Evolutionary conservation across 2,888 invertebrate species (phyloP), one percentile per base, ranked within the genome.

Genomic region (Sinotaia quadrata): DNA sequence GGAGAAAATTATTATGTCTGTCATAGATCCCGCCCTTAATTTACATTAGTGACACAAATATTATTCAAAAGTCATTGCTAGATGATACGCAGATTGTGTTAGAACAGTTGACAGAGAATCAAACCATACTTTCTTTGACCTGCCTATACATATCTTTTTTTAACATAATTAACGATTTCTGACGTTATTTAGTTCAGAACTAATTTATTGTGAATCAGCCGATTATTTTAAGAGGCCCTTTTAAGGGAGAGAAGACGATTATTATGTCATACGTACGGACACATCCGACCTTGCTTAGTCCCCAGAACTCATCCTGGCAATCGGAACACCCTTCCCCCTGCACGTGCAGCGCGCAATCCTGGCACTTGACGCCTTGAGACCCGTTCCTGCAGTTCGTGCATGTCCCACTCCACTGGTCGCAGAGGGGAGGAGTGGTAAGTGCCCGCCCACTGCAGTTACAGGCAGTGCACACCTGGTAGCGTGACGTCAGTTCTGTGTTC

Each of bases 371-470:
- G 0, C 82, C 82, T 2, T 57, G 36, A 0, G 81, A 80, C 0
- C 82, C 82, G 49, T 77, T 75, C 12, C 78, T 69, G 57, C 82
- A 82, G 75, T 82, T 81, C 29, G 78, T 74, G 69, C 82, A 82
- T 18, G 60, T 18, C 21, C 75, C 75, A 2, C 69, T 69, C 56
- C 41, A 24, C 41, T 72, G 67, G 24, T 78, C 70, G 61, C 82
- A 82, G 10, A 69, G 41, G 1, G 75, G 75, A n/a, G 75, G 76
- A n/a, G 37, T 37, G 2, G 74, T 74, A 4, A 66, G 70, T 2
- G 70, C 70, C 10, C 75, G 68, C 0, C 57, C 51, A 31, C 37
- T 72, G 57, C 82, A 82, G 61, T 75, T 47, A 67, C 82, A 82
- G 3, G 75, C 47, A 2, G 62, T 52, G 63, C 82, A 82, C 2